Evolutionary conservation across 2,113 vertebrate genomes (phyloP).

Genomic region (Poeciliopsis occidentalis): DNA sequence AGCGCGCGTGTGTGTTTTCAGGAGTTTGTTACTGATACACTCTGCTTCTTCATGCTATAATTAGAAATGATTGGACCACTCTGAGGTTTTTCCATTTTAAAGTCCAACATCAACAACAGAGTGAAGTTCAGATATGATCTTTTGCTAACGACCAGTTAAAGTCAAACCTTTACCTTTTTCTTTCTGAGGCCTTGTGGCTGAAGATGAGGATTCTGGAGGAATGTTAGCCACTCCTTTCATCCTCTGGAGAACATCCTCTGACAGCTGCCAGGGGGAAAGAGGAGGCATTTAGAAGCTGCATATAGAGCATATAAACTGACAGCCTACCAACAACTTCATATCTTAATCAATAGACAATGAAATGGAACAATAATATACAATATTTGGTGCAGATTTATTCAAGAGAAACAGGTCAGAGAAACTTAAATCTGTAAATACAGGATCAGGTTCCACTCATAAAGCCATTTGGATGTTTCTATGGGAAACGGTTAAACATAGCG

Average conservation of each 20-base stretch:
- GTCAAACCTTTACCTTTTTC: conserved; percentile 17
- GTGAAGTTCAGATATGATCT: background rate
- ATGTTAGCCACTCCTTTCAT: conserved; percentile 75
- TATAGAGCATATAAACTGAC: background rate
- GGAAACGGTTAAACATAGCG: conserved; percentile 40
- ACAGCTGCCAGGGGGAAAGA: conserved; percentile 56
- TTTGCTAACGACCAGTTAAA: background rate
- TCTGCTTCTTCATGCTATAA: background rate
- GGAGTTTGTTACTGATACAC: no score
- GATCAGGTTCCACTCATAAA: background rate
- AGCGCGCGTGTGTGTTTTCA: no score
- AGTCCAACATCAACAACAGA: background rate
- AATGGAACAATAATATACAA: no score
- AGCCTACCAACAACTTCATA: background rate
- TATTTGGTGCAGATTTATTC: background rate
- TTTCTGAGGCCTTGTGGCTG: conserved; percentile 46
- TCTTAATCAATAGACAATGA: background rate
- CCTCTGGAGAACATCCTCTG: conserved; percentile 79
- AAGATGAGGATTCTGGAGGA: conserved; percentile 38
- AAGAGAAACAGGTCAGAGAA: background rate
- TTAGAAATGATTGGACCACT: background rate
- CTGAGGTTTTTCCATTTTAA: background rate
- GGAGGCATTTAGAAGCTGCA: background rate
- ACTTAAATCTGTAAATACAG: background rate
- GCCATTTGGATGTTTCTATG: background rate